Evolutionary conservation across 2,113 vertebrate genomes (phyloP), one percentile per base, ranked within the genome.

Genomic region (Platichthys stellatus): DNA sequence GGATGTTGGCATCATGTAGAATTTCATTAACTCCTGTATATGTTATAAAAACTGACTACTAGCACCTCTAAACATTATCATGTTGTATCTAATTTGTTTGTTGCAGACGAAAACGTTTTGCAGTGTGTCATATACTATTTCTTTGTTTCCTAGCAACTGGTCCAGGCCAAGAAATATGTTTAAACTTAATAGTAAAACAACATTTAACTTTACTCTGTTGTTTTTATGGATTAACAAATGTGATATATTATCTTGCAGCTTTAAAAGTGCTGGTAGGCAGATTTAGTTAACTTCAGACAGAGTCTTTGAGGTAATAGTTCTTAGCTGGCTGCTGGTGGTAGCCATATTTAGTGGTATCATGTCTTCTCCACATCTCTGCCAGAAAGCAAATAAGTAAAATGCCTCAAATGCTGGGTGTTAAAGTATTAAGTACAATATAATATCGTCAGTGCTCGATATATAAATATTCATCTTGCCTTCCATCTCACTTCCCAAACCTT

Each of bases 131-230:
- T 62, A 2, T 21, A 28, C 20, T 38, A 13, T 8, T 18, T 12
- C 43, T 47, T 23, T 20, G 69, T 82, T 72, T 69, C 31, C 11
- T 57, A 45, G 74, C 58, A 69, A 67, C 47, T 1, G 47, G 47
- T 51, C 47, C 18, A 17, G 47, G 47, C 54, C 21, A 57, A 69
- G 47, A 53, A 24, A 43, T 40, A 57, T 35, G 65, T 72, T 62
- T 23, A 58, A 63, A 62, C 51, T 2, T 53, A 40, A 64, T 53
- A 43, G 53, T 43, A 26, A 64, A 70, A 56, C 5, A 12, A 31
- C n/a, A 9, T 28, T 65, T 15, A n/a, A 24, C 66, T 78, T 64
- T 23, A 15, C 31, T 20, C 21, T 72, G 8, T 60, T 13, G 61
- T 11, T 60, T 60, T 31, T 35, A 28, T 38, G 59, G 53, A 74